Conservation (phyloP, 2,797 vertebrate species). For the Psittacula derbiana region DNA sequence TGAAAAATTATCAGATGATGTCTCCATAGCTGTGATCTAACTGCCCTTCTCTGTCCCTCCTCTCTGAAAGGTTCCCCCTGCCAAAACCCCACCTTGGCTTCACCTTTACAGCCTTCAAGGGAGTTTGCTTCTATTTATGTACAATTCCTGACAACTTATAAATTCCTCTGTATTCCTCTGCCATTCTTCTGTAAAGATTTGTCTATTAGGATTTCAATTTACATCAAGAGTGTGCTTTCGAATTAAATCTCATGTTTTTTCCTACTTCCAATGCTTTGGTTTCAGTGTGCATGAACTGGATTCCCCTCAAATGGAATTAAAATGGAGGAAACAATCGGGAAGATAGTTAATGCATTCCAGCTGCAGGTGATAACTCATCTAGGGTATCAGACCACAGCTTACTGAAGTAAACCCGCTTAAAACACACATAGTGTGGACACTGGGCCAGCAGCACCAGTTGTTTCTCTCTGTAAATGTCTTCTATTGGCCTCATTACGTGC, state of each 20-base stretch:
- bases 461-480: background rate
- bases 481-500: background rate
- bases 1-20: background rate
- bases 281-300: background rate
- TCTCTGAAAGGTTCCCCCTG: background rate
- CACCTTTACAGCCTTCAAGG: background rate
- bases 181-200: background rate
- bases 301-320: background rate
- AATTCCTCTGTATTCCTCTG: background rate
- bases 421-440: background rate
- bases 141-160: background rate
- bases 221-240: background rate
- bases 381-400: background rate
- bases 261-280: background rate
- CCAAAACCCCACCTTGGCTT: background rate
- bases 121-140: slow-evolving; percentile 5
- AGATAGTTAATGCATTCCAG: background rate
- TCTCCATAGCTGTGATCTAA: slow-evolving; percentile 5
- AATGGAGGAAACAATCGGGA: background rate
- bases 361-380: background rate
- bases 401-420: background rate
- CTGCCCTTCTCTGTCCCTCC: background rate
- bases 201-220: background rate
- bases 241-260: background rate
- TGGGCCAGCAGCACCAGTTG: background rate